Evolutionary conservation across 2,888 invertebrate genomes (phyloP).

Genomic region (Cephonodes hylas): DNA sequence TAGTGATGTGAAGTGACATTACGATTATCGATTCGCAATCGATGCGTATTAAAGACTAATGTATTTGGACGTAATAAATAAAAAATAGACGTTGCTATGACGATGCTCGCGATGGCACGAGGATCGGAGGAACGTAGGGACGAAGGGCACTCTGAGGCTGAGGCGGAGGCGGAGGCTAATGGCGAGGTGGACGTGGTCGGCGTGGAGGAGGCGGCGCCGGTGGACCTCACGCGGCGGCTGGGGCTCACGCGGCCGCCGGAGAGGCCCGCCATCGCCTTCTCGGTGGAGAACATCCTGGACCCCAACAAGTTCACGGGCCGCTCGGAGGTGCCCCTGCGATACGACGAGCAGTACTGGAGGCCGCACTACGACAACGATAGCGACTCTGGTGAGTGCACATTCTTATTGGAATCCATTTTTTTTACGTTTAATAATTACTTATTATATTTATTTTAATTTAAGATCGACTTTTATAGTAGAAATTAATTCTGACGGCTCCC

Average conservation of each 20-base stretch:
- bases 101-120: constrained; percentile 79
- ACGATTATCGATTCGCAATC: neutral
- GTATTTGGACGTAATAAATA: constrained; percentile 25
- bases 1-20: constrained; percentile 46
- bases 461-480: too few relatives aligned
- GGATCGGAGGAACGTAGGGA: constrained; percentile 68
- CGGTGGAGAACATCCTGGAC: constrained; percentile 94
- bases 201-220: constrained; percentile 74
- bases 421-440: neutral
- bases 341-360: constrained; percentile 81
- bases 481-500: too few relatives aligned
- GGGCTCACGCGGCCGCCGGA: constrained; percentile 81
- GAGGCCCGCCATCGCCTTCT: constrained; percentile 86
- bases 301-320: constrained; percentile 94
- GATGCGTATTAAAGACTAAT: constrained; percentile 11
- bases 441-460: too few relatives aligned
- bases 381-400: constrained; percentile 73
- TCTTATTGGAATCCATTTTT: neutral
- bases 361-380: constrained; percentile 81
- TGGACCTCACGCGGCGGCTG: constrained; percentile 73
- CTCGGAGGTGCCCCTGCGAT: constrained; percentile 77
- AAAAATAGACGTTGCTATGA: constrained; percentile 71
- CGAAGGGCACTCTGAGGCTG: constrained; percentile 53
- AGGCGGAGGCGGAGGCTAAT: constrained; percentile 60
- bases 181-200: constrained; percentile 75